Percentiles rank a stretch among this genome's conserved stretches.
Evolutionary conservation across 2,797 vertebrate species (phyloP).

Genomic region (Cryptoprocta ferox): DNA sequence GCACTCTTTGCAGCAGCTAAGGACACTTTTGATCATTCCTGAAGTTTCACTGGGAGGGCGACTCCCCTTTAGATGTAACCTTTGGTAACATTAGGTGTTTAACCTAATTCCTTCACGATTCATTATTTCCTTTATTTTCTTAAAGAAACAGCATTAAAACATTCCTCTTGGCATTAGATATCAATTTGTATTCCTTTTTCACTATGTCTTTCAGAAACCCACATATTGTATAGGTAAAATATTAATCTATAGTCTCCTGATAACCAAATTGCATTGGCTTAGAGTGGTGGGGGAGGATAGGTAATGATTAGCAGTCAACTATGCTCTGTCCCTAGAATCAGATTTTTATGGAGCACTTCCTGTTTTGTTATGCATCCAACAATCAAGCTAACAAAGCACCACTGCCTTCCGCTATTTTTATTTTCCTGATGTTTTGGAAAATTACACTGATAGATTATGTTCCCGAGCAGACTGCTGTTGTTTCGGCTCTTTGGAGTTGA

Average conservation of each 20-base stretch:
- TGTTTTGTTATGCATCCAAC: constrained; percentile 62
- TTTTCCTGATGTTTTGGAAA: constrained; percentile 82
- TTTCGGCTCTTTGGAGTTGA: constrained; percentile 77
- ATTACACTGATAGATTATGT: constrained; percentile 78
- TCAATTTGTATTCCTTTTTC: constrained; percentile 68
- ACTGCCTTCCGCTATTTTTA: constrained; percentile 75
- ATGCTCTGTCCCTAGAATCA: not conserved
- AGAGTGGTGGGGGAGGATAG: not conserved
- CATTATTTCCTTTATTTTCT: constrained; percentile 51
- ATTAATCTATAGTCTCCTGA: constrained; percentile 13
- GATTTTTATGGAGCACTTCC: constrained; percentile 48
- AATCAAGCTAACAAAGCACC: constrained; percentile 75
- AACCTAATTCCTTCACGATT: constrained; percentile 81
- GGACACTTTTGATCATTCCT: constrained; percentile 75
- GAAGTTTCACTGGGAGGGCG: constrained; percentile 65
- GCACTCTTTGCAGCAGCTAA: constrained; percentile 75
- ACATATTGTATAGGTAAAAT: not conserved
- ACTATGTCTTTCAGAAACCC: not conserved
- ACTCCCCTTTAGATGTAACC: constrained; percentile 66
- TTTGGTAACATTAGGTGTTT: constrained; percentile 79
- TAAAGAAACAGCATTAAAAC: constrained; percentile 43
- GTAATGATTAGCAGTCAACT: not conserved
- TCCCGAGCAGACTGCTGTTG: constrained; percentile 63
- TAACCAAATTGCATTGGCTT: not conserved
- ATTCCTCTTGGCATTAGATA: constrained; percentile 73